Evolutionary conservation across 2,113 vertebrate genomes (phyloP).

Genomic region (Peucedramus taeniatus): DNA sequence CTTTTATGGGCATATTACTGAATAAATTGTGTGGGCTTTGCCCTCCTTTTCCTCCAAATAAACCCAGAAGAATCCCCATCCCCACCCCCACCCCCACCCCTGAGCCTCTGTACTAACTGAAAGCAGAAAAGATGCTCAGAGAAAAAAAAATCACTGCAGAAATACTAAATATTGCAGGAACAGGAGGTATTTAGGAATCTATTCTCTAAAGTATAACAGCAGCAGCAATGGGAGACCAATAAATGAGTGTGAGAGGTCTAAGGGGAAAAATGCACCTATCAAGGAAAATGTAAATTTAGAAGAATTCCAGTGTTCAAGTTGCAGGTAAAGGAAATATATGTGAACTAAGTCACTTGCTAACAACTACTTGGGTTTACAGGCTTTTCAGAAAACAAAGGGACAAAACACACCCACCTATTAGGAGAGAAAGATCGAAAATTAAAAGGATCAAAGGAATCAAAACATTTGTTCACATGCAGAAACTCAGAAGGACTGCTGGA

Average conservation of each 20-base stretch:
- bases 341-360: background rate
- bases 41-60: background rate
- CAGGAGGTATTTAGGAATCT: background rate
- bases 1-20: background rate
- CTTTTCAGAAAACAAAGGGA: background rate
- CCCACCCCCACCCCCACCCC: background rate
- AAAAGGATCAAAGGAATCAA: constrained; percentile 65
- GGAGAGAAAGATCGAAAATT: constrained; percentile 70
- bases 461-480: constrained; percentile 49
- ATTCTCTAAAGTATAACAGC: background rate
- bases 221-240: background rate
- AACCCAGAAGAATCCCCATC: background rate
- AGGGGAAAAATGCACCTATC: background rate
- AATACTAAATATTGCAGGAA: background rate
- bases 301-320: background rate
- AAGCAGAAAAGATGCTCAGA: background rate
- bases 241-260: background rate
- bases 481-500: constrained; percentile 72
- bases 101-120: background rate
- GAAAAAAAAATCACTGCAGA: background rate
- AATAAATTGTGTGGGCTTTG: background rate
- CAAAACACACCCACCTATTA: constrained; percentile 71
- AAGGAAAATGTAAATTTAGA: background rate
- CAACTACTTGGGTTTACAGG: background rate
- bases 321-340: background rate